Evolutionary conservation across 2,797 vertebrate species (phyloP), one percentile per base, ranked within the genome.

Genomic region (Hippocampus kuda): DNA sequence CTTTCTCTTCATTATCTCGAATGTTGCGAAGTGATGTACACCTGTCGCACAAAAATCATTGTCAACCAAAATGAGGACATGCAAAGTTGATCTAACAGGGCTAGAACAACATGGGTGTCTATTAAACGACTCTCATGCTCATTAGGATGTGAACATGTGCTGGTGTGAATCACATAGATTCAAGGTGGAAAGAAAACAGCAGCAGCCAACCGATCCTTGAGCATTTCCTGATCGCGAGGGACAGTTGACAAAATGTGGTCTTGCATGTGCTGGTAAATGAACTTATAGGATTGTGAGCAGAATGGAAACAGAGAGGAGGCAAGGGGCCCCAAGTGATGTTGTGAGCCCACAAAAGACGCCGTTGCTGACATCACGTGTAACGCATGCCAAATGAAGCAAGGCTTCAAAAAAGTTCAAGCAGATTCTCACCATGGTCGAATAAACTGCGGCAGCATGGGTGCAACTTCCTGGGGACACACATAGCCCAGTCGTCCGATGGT

Each of bases 1-100:
- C 95, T 81, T 97, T 97, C 85, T 97, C 95, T 72, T 97, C 95
- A 0, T 97, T 97, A 86, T 97, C 95, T 44, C 95, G 83, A 83
- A 97, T 97, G 79, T 88, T 87, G 22, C 88, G 80, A 67, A 89
- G 78, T 65, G 85, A 88, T 0, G 84, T 87, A 34, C 87, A 87
- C 86, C 86, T 88, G 78, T 53, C 62, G 38, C 0, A 42, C 1
- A 46, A 0, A 41, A 1, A 24, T 10, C 67, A 48, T 48, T 18
- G 1, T 5, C 38, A 63, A 46, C 38, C 24, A 27, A 65, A 65
- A 4, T 38, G 34, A 41, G 11, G 59, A 38, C 18, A 61, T 18
- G 20, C 18, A 61, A 41, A 41, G 22, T 53, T n/a, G 51, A n/a
- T 53, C 20, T n/a, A 53, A 53, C 51, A 53, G 20, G 22, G 22